Evolutionary conservation across 1,140 invertebrate species (phyloP).

Genomic region (Sitobion miscanthi): DNA sequence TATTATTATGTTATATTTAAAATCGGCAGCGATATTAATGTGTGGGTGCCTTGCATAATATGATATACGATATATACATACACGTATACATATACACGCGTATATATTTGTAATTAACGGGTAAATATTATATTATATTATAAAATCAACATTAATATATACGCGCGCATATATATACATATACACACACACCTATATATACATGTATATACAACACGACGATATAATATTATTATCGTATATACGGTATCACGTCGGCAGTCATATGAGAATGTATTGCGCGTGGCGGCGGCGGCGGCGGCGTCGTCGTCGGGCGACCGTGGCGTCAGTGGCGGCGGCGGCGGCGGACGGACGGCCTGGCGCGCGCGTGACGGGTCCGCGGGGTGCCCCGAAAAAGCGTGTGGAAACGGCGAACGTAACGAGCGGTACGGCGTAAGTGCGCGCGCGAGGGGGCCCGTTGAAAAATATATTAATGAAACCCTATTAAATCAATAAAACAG

Average conservation of each 20-base stretch:
- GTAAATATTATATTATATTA: neutral
- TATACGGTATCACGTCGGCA: slow-evolving; percentile 24
- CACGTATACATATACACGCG: neutral
- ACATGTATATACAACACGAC: neutral
- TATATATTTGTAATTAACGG: neutral
- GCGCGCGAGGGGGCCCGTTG: neutral
- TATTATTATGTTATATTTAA: neutral
- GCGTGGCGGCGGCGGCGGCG: neutral
- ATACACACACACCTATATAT: neutral
- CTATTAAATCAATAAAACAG: slow-evolving; percentile 55
- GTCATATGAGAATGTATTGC: slow-evolving; percentile 21
- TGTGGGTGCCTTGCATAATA: neutral
- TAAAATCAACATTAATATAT: neutral
- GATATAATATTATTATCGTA: neutral
- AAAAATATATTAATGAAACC: slow-evolving; percentile 55
- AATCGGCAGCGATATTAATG: neutral
- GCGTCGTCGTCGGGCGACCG: neutral
- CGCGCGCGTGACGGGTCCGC: neutral
- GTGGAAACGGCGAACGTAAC: neutral
- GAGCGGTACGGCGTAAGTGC: neutral
- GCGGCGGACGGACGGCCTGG: neutral
- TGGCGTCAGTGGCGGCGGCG: neutral
- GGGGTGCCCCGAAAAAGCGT: neutral
- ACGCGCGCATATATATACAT: neutral
- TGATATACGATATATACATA: neutral